Base-by-base conservation (phyloP, 2,888 invertebrate species). In the Andrena trimmerana region DNA sequence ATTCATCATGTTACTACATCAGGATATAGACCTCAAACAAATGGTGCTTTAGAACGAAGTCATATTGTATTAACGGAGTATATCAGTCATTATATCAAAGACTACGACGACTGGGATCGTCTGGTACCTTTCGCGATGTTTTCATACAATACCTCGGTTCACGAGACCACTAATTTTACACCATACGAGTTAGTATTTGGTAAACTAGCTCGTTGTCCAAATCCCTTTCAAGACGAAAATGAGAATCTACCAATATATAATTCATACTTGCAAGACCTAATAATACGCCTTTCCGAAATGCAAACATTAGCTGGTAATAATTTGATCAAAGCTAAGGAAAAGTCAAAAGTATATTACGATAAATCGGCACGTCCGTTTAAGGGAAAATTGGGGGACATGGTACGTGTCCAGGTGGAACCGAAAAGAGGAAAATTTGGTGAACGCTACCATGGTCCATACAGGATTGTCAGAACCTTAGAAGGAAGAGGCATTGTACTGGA, bases 51-150 rank as follows among this genome's bases (percentile, higher is more conserved):
- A 29, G 29, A 29, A 29, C 29, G 29, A 29, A 29, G 29, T 29
- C 5, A 4, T 29, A 29, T 29, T 0, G 29, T 29, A 29, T 29
- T 29, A 29, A 29, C 29, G 0, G 29, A 29, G 5, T 29, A 29
- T 29, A 29, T 29, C 29, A 29, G 29, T 29, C 29, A 29, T 29
- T 29, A 29, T 29, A 29, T 29, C 0, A 29, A 29, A 29, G 29
- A 29, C 29, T 29, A 5, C 29, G 29, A 29, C 29, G 29, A 29
- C 0, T 29, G 29, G 29, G 5, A 29, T 29, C 29, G 29, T 29
- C 5, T 68, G 29, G 29, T 50, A 20, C 68, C 68, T 7, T 68
- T 68, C 3, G 68, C 68, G 4, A 68, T 68, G 67, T 31, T 68
- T 31, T 68, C 68, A 6, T 68, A 68, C 4, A 68, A 68, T 27